Percentiles rank a stretch among this genome's conserved stretches.
Evolutionary conservation across 2,888 invertebrate genomes (phyloP).

Genomic region (Andricus curvator): DNA sequence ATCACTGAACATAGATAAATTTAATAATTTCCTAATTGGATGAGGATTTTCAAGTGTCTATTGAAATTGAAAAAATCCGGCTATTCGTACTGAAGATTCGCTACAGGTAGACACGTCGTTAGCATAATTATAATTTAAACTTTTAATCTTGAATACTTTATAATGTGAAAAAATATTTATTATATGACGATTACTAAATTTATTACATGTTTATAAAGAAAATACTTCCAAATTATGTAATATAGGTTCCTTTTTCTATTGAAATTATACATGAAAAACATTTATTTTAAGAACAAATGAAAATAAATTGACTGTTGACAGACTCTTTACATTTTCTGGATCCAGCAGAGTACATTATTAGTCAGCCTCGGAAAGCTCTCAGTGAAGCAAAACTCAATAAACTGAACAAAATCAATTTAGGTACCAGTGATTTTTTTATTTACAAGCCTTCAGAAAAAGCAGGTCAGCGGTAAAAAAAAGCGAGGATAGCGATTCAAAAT

Average conservation of each 20-base stretch:
- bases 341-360: slow-evolving; percentile 4
- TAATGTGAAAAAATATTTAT: too few species aligned
- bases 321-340: neutral
- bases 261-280: neutral
- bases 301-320: slow-evolving; percentile 5
- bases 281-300: neutral
- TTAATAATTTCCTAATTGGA: too few species aligned
- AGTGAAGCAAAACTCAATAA: slow-evolving; percentile 6
- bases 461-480: neutral
- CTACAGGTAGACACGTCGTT: too few species aligned
- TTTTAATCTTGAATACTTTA: too few species aligned
- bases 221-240: neutral
- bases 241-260: neutral
- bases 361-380: slow-evolving; percentile 2
- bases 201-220: too few species aligned
- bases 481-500: slow-evolving; percentile 9
- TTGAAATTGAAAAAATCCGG: too few species aligned
- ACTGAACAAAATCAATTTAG: neutral
- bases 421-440: neutral
- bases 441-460: neutral
- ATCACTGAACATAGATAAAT: too few species aligned
- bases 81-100: too few species aligned
- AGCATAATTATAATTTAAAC: too few species aligned
- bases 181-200: too few species aligned
- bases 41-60: too few species aligned